Base-by-base conservation (phyloP, 2,888 invertebrate genomes). In the Patella caerulea region DNA sequence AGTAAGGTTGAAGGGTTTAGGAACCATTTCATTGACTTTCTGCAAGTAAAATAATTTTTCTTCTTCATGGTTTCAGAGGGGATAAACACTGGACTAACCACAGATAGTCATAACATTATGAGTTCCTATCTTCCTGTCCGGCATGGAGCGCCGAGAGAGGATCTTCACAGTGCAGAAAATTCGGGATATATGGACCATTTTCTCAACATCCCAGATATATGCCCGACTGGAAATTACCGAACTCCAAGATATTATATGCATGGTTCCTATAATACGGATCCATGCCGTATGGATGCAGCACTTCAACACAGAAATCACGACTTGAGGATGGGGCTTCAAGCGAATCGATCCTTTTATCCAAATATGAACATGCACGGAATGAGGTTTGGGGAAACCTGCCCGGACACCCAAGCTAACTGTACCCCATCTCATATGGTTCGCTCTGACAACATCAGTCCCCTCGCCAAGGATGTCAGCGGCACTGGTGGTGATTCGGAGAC, bases 151-250 rank as follows among this genome's bases (percentile, higher is more conserved):
- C 81, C 85, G 82, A 76, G 79, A 81, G 83, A 88, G 77, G 85
- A 86, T 65, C 81, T 86, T 74, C 87, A 87, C 77, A 82, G 83
- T 59, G 83, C 86, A 71, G 87, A 86, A 83, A 83, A 84, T 83
- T 81, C 86, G 29, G 82, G 81, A 75, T 88, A 89, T 81, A 89
- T 89, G 89, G 89, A 89, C 80, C 89, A 89, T 82, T 89, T 89
- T 82, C 85, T 89, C 73, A 89, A 89, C 79, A 89, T 89, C 79
- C 89, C 89, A 24, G 88, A 89, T 78, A 88, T 89, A 73, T 89
- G 89, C 81, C 88, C 89, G 73, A 83, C 86, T 34, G 86, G 87
- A 65, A 82, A 86, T 82, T 88, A 88, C 81, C 81, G 88, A 74
- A 85, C 87, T 72, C 87, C 87, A 3, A 75, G 88, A 74, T 88